A percentile compares a stretch with the other conserved stretches of the same genome.
phyloP scores from a whole-genome alignment of 1,140 invertebrate species.

The Sitobion miscanthi region DNA sequence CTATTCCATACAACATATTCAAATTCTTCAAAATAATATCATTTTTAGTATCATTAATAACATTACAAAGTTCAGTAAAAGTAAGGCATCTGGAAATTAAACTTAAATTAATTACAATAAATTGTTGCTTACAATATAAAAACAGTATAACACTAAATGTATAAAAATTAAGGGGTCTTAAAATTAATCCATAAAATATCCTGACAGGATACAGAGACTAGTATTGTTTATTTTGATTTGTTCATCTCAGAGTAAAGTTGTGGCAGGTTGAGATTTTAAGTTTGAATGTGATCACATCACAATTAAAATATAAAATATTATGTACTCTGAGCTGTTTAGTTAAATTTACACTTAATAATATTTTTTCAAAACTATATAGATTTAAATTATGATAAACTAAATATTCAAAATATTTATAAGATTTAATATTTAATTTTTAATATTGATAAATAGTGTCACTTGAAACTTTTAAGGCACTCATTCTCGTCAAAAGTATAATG shows the following conservation, averaged over 20 bases:
- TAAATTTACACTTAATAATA: background rate
- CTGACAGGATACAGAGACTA: background rate
- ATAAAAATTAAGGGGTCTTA: background rate
- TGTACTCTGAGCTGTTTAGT: background rate
- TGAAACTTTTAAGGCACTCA: background rate
- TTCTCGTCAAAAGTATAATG: background rate
- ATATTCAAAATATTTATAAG: too few species aligned
- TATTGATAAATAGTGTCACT: background rate
- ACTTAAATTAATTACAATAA: background rate
- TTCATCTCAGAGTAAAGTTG: background rate
- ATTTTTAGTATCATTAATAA: constrained; percentile 38
- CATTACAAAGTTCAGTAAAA: constrained; percentile 36
- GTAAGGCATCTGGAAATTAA: constrained; percentile 1
- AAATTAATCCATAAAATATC: background rate
- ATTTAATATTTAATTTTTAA: background rate
- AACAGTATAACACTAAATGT: background rate
- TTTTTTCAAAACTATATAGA: background rate
- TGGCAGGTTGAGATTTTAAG: background rate
- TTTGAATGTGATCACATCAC: background rate
- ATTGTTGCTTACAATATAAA: background rate
- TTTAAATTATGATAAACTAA: background rate
- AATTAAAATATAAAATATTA: background rate
- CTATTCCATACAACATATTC: constrained; percentile 35
- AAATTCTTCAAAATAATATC: constrained; percentile 45
- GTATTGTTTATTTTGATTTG: background rate